These are phyloP conservation scores for Labrus mixtus DNA, from an alignment of 2,113 vertebrate genomes.

Conservation along the genomic window DNA sequence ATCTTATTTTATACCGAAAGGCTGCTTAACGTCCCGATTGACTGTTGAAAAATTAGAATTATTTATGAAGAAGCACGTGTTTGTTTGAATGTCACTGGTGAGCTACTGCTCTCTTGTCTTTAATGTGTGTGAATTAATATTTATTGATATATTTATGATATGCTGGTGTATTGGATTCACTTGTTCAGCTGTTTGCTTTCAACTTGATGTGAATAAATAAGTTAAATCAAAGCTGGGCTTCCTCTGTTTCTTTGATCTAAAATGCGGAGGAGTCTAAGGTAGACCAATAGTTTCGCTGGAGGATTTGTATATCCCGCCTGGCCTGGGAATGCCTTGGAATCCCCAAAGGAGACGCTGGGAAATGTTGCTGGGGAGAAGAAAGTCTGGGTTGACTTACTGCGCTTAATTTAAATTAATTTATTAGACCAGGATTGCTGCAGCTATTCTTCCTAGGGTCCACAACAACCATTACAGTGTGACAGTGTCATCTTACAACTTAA, in stretches of 20 bases:
- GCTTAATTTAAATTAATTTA: too few relatives aligned
- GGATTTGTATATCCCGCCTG: too few relatives aligned
- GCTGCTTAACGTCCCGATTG: background rate
- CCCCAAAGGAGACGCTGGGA: too few relatives aligned
- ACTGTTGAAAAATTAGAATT: constrained; percentile 15
- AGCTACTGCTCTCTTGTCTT: background rate
- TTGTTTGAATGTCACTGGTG: background rate
- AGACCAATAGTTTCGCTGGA: too few relatives aligned
- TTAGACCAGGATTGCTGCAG: too few relatives aligned
- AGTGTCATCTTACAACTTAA: too few relatives aligned
- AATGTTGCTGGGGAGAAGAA: too few relatives aligned
- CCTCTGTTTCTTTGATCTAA: background rate
- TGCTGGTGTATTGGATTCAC: background rate
- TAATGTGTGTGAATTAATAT: constrained; percentile 26
- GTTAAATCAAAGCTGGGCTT: background rate
- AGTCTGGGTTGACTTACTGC: too few relatives aligned
- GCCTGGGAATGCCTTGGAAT: too few relatives aligned
- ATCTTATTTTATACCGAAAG: background rate
- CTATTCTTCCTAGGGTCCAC: too few relatives aligned
- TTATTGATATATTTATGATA: constrained; percentile 62
- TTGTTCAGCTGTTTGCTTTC: background rate
- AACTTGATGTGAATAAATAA: constrained; percentile 6
- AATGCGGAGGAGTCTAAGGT: too few relatives aligned
- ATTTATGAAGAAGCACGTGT: constrained; percentile 27
- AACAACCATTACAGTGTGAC: too few relatives aligned